Evolutionary conservation across 1,140 invertebrate genomes (phyloP).

Genomic region (Procambarus virginalis): DNA sequence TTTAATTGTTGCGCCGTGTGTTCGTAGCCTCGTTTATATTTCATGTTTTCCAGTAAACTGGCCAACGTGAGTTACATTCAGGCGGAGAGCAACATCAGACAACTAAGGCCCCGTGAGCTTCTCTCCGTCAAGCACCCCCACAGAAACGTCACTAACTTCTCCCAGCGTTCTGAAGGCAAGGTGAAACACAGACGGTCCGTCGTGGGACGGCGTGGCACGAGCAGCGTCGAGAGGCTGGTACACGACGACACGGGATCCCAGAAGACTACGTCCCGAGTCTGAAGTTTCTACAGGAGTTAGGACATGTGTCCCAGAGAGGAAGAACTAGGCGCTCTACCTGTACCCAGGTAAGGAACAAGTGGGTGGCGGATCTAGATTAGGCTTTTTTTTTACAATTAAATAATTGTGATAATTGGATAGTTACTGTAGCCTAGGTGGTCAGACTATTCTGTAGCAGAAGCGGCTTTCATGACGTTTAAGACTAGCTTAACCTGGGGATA

Average conservation of each 20-base stretch:
- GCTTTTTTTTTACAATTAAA: too few relatives aligned
- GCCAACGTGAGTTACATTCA: neutral
- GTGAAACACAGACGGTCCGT: neutral
- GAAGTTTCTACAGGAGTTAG: neutral
- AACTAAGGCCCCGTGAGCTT: neutral
- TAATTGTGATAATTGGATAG: too few relatives aligned
- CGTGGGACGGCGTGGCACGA: neutral
- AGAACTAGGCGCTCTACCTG: neutral
- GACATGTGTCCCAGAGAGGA: neutral
- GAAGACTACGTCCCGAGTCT: neutral
- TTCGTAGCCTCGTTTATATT: too few relatives aligned
- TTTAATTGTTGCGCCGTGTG: too few relatives aligned
- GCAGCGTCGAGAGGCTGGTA: neutral
- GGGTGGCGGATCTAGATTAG: too few relatives aligned
- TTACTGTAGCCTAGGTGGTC: too few relatives aligned
- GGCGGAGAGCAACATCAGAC: neutral
- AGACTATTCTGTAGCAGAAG: too few relatives aligned
- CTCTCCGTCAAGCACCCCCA: neutral
- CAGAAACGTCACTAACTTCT: neutral
- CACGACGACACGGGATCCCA: too few relatives aligned
- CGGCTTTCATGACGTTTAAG: too few relatives aligned
- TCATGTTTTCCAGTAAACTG: neutral
- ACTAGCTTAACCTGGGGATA: too few relatives aligned
- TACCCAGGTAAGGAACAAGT: constrained; percentile 11
- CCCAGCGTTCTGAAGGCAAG: neutral